These are phyloP conservation scores for Athene cunicularia DNA, from an alignment of 2,113 vertebrate species.

Conservation along the genomic window DNA sequence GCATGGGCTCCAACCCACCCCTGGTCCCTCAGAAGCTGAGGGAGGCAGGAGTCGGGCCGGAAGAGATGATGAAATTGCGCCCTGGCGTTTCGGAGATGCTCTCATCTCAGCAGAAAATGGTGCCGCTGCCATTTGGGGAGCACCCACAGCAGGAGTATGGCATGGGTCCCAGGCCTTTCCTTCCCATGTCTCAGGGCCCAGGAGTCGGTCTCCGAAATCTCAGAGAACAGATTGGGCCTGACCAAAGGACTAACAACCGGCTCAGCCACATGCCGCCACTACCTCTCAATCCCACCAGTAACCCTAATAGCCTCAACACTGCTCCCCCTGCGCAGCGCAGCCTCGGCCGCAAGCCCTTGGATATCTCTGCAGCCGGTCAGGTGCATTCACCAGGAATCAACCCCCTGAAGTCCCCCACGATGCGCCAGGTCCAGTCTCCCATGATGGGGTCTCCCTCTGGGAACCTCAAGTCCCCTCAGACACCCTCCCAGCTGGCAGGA, in stretches of 20 bases:
- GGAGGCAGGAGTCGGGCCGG: constrained; percentile 83
- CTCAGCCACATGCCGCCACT: constrained; percentile 95
- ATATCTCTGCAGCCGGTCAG: constrained; percentile 88
- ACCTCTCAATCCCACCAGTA: constrained; percentile 85
- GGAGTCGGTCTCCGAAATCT: constrained; percentile 87
- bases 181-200: constrained; percentile 87
- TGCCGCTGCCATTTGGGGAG: constrained; percentile 89
- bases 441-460: constrained; percentile 98
- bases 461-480: constrained; percentile 98
- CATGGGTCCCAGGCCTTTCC: constrained; percentile 90
- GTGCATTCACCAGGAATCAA: constrained; percentile 96
- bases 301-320: constrained; percentile 81
- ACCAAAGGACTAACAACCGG: constrained; percentile 96
- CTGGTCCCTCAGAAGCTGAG: constrained; percentile 92
- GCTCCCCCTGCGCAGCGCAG: constrained; percentile 77
- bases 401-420: constrained; percentile 93
- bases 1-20: constrained; percentile 87
- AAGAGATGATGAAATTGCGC: constrained; percentile 94
- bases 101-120: constrained; percentile 90
- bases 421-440: constrained; percentile 97
- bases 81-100: constrained; percentile 85
- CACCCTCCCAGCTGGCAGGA: constrained; percentile 95
- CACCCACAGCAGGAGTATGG: constrained; percentile 92
- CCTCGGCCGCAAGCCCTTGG: constrained; percentile 91
- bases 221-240: constrained; percentile 89